phyloP scores from a whole-genome alignment of 2,888 invertebrate species.

The Barypeithes pellucidus region DNA sequence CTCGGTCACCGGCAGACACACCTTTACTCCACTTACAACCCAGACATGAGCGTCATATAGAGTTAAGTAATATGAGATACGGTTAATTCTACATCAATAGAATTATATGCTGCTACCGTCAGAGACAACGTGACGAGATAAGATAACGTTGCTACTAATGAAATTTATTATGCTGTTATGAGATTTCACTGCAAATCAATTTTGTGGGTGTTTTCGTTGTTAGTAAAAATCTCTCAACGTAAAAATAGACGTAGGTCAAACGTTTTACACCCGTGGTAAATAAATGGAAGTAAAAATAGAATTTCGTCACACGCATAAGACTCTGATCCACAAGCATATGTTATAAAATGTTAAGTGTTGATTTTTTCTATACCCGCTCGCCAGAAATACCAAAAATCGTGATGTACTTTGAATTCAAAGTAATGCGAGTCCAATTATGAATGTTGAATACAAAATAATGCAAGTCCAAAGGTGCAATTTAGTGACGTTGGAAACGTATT shows the following conservation, averaged over 20 bases:
- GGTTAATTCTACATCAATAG: neutral
- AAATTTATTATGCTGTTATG: neutral
- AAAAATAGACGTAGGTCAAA: constrained; percentile 12
- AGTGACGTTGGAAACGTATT: no score
- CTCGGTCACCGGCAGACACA: neutral
- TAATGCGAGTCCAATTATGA: neutral
- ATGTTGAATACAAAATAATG: no score
- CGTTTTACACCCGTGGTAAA: constrained; percentile 1
- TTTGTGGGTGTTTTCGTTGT: neutral
- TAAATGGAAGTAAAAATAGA: constrained; percentile 11
- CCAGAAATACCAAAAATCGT: neutral
- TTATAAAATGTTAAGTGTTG: neutral
- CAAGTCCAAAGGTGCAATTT: no score
- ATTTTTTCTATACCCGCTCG: no score
- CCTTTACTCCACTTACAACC: neutral
- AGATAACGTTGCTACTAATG: neutral
- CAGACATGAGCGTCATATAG: neutral
- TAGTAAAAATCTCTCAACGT: neutral
- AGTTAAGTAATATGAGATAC: neutral
- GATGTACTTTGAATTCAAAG: neutral
- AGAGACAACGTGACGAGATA: neutral
- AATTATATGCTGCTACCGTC: neutral
- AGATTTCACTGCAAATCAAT: neutral
- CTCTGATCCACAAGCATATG: neutral
- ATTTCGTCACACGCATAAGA: constrained; percentile 12